A percentile compares a stretch with the other conserved stretches of the same genome.
Evolutionary conservation across 1,140 invertebrate species (phyloP).

Genomic region (Oncopeltus fasciatus): DNA sequence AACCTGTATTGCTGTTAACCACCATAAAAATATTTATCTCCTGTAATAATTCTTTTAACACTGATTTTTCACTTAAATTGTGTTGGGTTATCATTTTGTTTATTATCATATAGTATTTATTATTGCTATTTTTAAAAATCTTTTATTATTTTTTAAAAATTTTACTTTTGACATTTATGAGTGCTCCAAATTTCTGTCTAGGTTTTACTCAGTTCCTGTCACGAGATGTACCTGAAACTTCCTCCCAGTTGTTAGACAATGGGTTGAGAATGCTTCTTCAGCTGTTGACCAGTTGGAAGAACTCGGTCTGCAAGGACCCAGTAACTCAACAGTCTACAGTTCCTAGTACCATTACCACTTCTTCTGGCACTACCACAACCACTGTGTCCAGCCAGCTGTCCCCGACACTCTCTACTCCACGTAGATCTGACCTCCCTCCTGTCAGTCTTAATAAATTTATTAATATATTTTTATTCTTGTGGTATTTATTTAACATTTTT

Average conservation of each 20-base stretch:
- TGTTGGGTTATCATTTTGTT: no score
- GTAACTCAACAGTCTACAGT: background rate
- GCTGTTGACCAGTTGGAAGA: constrained; percentile 84
- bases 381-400: constrained; percentile 7
- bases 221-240: constrained; percentile 80
- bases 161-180: no score
- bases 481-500: no score
- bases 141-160: no score
- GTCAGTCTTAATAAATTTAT: background rate
- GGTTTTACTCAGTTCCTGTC: constrained; percentile 91
- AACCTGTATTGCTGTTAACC: no score
- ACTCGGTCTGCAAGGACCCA: constrained; percentile 38
- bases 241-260: constrained; percentile 79
- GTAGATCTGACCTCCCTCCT: background rate
- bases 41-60: no score
- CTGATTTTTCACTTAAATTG: no score
- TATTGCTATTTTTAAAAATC: no score
- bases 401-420: constrained; percentile 10
- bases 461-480: background rate
- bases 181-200: no score
- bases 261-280: constrained; percentile 87
- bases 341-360: no score
- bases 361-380: background rate
- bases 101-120: no score
- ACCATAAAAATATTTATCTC: no score